Base-by-base conservation (phyloP, 1,140 invertebrate species). In the Brachionus koreanus region DNA sequence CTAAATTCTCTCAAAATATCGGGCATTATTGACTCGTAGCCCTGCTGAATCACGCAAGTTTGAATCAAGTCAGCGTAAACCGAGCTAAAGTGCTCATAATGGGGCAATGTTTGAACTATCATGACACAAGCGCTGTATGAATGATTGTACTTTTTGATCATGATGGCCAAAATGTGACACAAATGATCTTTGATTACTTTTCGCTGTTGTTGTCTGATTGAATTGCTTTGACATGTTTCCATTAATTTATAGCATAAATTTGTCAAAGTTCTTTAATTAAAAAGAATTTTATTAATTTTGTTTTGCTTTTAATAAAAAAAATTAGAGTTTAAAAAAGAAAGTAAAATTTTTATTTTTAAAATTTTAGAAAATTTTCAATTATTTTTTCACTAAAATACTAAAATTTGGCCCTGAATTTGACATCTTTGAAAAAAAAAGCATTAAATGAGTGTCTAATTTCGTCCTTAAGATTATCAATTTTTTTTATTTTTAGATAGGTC, bases 91-190 rank as follows among this genome's bases (percentile, higher is more conserved):
- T 92, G 90, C 84, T 95, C 93, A 85, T 91, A 91, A 83, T 92
- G 91, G 88, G 93, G 92, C 5, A 94, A 87, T 52, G 93, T 86
- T 91, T 95, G 90, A 83, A 89, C 85, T 10, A 89, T 86, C 84
- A 88, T 89, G 74, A 89, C 83, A 79, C 76, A 79, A 65, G 76
- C 76, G 9, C 33, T 23, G 49, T 79, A 79, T 0, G 76, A 79
- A 88, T 95, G 93, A 85, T 93, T 93, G 86, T 94, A 94, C 52
- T 91, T 91, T 85, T 94, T 94, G 25, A 95, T 91, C 23, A 94
- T 89, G n/a, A 91, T 90, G 19, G 93, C 93, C 61, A 96, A 87
- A 82, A 95, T 92, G 89, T 94, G 91, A 86, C 92, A 91, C 76
- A 94, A 90, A 9, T 91, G 91, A 83, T 93, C 91, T 83, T 92